Base-by-base conservation (phyloP, 2,888 invertebrate genomes). In the Aromia moschata region DNA sequence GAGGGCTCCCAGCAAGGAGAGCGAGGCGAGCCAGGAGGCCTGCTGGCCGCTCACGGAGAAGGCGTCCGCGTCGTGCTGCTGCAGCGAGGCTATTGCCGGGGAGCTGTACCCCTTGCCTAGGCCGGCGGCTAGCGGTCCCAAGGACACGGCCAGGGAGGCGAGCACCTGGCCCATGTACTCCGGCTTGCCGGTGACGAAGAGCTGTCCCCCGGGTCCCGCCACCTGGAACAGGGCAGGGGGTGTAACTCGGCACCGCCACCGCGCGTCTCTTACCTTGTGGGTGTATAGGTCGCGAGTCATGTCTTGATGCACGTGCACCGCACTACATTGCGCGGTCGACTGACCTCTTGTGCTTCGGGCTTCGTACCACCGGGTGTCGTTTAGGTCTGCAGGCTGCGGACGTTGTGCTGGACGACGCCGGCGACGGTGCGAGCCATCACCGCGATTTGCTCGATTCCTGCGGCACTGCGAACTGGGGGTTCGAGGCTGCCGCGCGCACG, bases 41-140 rank as follows among this genome's bases (percentile, higher is more conserved):
- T 92, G 88, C 79, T 92, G 91, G 64, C 88, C 85, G 68, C 84
- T 87, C 60, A 89, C 86, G 1, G 86, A 84, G 78, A 89, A 88
- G n/a, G 79, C 79, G 44, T 85, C 83, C 60, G 86, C 87, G 73
- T 89, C 89, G 40, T 77, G 76, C 71, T 81, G 77, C 73, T 87
- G 84, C 74, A 92, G 85, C 0, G 91, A 92, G 12, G 90, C 91
- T 63, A 92, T 86, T 1, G 92, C 92, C 1, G 92, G 92, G 1
- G 91, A 91, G 79, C 90, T 91, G 84, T 92, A 92, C 5, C 92
- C 92, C 78, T 92, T 92, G 64, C 91, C 90, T 47, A 92, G 84
- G 0, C 92, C 92, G 0, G 91, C 90, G 1, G 91, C 89, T 69
- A 92, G 87, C 11, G 92, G 90, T 7, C 92, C 92, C 73, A 92